Percentiles rank a stretch among this genome's conserved stretches.
Conservation (phyloP, 2,888 invertebrate genomes). For the Spisula solida region DNA sequence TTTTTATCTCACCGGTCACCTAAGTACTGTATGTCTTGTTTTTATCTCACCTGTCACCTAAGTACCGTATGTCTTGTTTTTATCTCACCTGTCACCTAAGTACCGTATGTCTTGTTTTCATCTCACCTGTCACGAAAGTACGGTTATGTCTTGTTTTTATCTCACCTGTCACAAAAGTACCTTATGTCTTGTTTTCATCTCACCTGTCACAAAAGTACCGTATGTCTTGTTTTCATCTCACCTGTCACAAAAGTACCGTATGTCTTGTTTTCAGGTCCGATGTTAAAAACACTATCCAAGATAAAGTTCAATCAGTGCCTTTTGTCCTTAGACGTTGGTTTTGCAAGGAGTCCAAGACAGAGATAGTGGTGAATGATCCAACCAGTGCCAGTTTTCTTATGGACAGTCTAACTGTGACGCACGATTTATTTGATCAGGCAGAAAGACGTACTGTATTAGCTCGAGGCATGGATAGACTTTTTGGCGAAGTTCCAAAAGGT, state of each 20-base stretch:
- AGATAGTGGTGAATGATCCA: conserved; percentile 93
- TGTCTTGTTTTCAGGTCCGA: conserved; percentile 90
- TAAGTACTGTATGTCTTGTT: no score
- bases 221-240: no score
- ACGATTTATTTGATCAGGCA: conserved; percentile 94
- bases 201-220: no score
- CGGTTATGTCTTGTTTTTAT: no score
- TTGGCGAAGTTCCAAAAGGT: conserved; percentile 93
- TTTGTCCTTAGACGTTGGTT: conserved; percentile 90
- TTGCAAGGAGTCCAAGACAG: conserved; percentile 82
- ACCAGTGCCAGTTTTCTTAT: conserved; percentile 90
- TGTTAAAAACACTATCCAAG: conserved; percentile 93
- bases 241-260: no score
- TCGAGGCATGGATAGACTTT: conserved; percentile 95
- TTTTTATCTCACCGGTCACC: no score
- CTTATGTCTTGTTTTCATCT: no score
- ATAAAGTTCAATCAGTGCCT: conserved; percentile 93
- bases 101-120: no score
- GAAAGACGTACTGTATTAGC: conserved; percentile 92
- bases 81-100: no score
- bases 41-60: no score
- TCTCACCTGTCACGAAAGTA: no score
- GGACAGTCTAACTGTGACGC: conserved; percentile 93
- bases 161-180: conserved; percentile 93
- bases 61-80: no score